Conservation (phyloP, 1,140 invertebrate genomes). For the Monomorium pharaonis region DNA sequence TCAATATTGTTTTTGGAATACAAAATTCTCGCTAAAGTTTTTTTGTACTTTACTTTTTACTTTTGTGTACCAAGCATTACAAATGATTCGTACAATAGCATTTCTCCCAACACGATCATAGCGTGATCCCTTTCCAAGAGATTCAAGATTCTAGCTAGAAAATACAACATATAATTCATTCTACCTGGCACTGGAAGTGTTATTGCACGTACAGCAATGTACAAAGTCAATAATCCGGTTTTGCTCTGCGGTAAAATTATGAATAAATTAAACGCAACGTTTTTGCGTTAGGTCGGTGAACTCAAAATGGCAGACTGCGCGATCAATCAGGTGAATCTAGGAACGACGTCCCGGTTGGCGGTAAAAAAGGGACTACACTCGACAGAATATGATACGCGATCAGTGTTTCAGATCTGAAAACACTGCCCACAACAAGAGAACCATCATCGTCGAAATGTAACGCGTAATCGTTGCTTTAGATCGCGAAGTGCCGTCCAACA, state of each 20-base stretch:
- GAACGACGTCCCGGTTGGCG: neutral
- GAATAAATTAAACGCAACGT: constrained; percentile 46
- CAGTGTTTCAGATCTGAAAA: constrained; percentile 41
- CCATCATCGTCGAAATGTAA: constrained; percentile 39
- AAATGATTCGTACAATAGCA: neutral
- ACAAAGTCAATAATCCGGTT: constrained; percentile 19
- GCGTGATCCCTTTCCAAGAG: constrained; percentile 18
- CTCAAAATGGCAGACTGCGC: neutral
- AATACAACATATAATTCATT: constrained; percentile 14
- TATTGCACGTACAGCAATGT: constrained; percentile 8
- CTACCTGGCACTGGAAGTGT: neutral
- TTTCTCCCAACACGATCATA: neutral
- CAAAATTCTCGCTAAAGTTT: neutral
- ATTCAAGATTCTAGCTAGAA: constrained; percentile 31
- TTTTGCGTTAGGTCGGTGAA: constrained; percentile 1
- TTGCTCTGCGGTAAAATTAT: constrained; percentile 20
- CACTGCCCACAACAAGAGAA: constrained; percentile 9
- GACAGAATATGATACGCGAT: constrained; percentile 44
- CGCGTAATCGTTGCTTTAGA: constrained; percentile 37
- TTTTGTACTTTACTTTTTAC: neutral
- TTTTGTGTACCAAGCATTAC: neutral
- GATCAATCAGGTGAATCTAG: constrained; percentile 35
- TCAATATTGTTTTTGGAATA: neutral
- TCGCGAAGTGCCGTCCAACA: neutral
- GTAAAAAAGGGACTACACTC: neutral